Conservation (phyloP, 2,888 invertebrate genomes). For the Caenorhabditis wallacei region DNA sequence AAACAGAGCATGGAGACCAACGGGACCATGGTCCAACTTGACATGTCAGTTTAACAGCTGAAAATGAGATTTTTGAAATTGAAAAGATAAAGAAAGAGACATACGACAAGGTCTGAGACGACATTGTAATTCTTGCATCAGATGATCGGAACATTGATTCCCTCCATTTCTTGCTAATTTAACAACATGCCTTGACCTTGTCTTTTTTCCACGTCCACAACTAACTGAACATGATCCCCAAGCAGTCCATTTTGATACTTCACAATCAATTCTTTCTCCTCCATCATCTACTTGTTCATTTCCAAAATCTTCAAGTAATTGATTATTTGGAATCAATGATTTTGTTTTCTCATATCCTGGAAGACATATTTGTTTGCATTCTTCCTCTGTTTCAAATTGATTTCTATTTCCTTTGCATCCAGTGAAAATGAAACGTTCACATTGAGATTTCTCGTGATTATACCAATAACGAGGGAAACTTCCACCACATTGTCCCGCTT, state of each 20-base stretch:
- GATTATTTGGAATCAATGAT: slow-evolving; percentile 80
- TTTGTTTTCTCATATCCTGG: slow-evolving; percentile 79
- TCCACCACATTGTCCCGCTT: slow-evolving; percentile 92
- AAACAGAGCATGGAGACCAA: slow-evolving; percentile 85
- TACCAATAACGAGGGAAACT: slow-evolving; percentile 93
- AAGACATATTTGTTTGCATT: slow-evolving; percentile 84
- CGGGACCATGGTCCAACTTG: slow-evolving; percentile 85
- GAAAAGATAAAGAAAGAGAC: slow-evolving; percentile 37
- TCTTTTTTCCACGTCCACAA: slow-evolving; percentile 90
- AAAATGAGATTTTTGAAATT: slow-evolving; percentile 9
- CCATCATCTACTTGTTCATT: slow-evolving; percentile 75
- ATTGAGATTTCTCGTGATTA: slow-evolving; percentile 88
- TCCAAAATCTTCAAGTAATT: slow-evolving; percentile 79
- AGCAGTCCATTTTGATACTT: slow-evolving; percentile 88
- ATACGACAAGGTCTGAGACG: slow-evolving; percentile 82
- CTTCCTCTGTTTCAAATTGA: slow-evolving; percentile 83
- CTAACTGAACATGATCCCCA: slow-evolving; percentile 91
- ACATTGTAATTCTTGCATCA: slow-evolving; percentile 81
- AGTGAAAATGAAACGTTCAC: slow-evolving; percentile 91
- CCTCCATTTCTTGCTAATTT: slow-evolving; percentile 82
- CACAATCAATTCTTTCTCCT: slow-evolving; percentile 86
- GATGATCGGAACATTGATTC: slow-evolving; percentile 80
- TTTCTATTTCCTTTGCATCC: slow-evolving; percentile 88
- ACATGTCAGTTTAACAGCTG: slow-evolving; percentile 82
- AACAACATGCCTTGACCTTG: slow-evolving; percentile 78